Percentiles rank a stretch among this genome's conserved stretches.
phyloP scores from a whole-genome alignment of 2,113 vertebrate genomes.

The Halcyon senegalensis region DNA sequence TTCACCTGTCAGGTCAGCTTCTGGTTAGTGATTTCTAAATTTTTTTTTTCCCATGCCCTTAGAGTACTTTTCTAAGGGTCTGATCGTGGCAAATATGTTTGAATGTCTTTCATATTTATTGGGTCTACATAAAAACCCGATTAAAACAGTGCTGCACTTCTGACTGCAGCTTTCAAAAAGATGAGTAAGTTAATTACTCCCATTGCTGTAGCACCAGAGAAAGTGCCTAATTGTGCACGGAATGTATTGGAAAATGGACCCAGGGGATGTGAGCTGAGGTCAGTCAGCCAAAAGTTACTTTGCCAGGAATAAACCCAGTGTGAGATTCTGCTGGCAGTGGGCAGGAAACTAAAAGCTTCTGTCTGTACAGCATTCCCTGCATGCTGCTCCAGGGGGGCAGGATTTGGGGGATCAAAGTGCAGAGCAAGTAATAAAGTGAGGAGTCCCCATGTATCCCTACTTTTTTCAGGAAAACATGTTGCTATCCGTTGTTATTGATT shows the following conservation, averaged over 20 bases:
- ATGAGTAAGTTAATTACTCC: neutral
- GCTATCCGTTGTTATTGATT: neutral
- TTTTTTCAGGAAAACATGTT: neutral
- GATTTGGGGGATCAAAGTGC: conserved; percentile 38
- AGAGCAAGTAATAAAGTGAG: neutral
- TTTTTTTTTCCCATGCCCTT: neutral
- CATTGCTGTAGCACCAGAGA: neutral
- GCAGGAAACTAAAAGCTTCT: conserved; percentile 9
- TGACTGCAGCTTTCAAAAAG: neutral
- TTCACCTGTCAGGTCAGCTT: neutral
- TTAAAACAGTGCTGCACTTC: neutral
- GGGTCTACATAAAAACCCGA: neutral
- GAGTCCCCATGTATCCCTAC: neutral
- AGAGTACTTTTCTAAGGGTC: neutral
- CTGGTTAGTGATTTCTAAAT: neutral
- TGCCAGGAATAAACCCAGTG: conserved; percentile 50
- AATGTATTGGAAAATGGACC: conserved; percentile 26
- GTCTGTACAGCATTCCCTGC: conserved; percentile 27
- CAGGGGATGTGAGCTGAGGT: neutral
- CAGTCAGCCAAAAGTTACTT: conserved; percentile 20
- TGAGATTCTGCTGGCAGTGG: neutral
- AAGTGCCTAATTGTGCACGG: neutral
- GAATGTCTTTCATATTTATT: neutral
- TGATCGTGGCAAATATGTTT: neutral
- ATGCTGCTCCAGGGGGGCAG: neutral